phyloP scores from a whole-genome alignment of 2,113 vertebrate species.

The Macrotus californicus region DNA sequence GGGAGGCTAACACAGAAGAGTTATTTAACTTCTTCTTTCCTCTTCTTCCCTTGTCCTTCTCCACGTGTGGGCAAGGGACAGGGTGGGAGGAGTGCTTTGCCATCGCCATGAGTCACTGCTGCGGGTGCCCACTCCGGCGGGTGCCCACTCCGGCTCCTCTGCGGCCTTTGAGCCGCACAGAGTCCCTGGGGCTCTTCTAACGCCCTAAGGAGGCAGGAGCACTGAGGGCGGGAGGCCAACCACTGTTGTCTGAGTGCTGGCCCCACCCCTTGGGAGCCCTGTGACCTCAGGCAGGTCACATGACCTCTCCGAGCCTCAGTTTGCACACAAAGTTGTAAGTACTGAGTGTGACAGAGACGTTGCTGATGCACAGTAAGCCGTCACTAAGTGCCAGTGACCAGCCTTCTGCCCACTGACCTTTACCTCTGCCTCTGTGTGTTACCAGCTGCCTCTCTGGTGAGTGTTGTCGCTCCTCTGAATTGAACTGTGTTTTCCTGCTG shows the following conservation, averaged over 20 bases:
- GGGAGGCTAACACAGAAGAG: constrained; percentile 61
- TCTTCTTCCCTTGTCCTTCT: constrained; percentile 28
- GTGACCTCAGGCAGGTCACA: not conserved
- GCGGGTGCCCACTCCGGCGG: not conserved
- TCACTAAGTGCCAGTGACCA: not conserved
- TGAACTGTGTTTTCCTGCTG: not conserved
- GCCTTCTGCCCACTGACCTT: not conserved
- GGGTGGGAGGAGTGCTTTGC: not conserved
- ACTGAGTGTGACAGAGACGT: not conserved
- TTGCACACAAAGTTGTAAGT: not conserved
- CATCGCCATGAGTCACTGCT: not conserved
- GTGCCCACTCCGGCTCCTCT: not conserved
- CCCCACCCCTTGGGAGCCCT: not conserved
- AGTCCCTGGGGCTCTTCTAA: not conserved
- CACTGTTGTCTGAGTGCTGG: not conserved
- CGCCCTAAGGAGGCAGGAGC: not conserved
- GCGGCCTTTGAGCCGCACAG: not conserved
- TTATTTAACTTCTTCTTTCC: constrained; percentile 54
- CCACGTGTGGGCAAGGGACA: not conserved
- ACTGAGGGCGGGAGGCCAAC: not conserved
- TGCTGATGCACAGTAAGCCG: not conserved
- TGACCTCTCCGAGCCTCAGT: not conserved
- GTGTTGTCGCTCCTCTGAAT: not conserved
- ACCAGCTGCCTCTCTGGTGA: not conserved
- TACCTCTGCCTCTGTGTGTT: not conserved